Base-by-base conservation (phyloP, 2,797 vertebrate genomes). In the Danio aesculapii region DNA sequence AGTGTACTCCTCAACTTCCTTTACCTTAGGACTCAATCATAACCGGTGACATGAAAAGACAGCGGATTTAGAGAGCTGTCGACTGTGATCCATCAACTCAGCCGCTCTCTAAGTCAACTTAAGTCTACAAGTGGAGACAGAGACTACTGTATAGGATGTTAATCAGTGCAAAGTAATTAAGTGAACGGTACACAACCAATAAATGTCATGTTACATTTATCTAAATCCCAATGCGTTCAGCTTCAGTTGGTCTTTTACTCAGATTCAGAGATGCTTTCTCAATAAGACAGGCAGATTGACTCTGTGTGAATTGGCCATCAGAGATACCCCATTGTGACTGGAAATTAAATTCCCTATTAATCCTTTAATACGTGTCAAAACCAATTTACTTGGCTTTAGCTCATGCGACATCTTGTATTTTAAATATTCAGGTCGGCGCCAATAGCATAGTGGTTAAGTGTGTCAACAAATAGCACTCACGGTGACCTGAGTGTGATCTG, bases 161-260 rank as follows among this genome's bases (percentile, higher is more conserved):
- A 30, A 87, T 92, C 85, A 85, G 84, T 80, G 79, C 85, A 90
- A 92, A 89, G 63, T 83, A 85, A 83, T 80, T 21, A 80, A 84
- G 53, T 79, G 79, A 59, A 41, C 41, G 44, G 49, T 16, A 44
- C 64, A 64, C 13, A 73, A 85, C 47, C 46, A 50, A 76, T 75
- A 49, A 72, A 68, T 30, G n/a, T 14, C 49, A 58, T 46, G 68
- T 75, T 53, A 12, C 46, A 8, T 57, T 63, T 61, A 78, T 70
- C 30, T 30, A 16, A 58, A 62, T 78, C 17, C 57, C n/a, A 2
- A 7, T 17, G 49, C 73, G 39, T 79, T 73, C 16, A 4, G 39
- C 17, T 69, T 75, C 61, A 63, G 58, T 69, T 46, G 12, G n/a
- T 50, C 76, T 87, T 82, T 81, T 71, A 81, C 79, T 49, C 72